Evolutionary conservation across 2,888 invertebrate species (phyloP).

Genomic region (Reticulitermes lucifugus): DNA sequence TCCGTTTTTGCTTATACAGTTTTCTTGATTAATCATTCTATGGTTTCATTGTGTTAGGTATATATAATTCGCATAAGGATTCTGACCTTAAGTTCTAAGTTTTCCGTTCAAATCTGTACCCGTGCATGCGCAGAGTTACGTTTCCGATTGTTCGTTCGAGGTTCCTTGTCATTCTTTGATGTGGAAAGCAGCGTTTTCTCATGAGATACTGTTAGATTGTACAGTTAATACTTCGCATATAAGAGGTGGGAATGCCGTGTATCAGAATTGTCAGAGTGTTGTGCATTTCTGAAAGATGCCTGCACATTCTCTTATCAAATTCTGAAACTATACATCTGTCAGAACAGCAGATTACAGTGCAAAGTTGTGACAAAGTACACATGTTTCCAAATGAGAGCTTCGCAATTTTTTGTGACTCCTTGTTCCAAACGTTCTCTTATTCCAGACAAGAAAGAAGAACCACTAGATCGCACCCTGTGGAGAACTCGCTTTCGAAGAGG

Average conservation of each 20-base stretch:
- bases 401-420: no score
- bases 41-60: no score
- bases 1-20: no score
- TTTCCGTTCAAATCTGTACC: background rate
- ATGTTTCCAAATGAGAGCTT: no score
- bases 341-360: no score
- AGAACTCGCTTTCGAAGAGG: no score
- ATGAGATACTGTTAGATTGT: background rate
- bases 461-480: no score
- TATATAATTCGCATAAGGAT: background rate
- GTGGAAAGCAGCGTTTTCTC: background rate
- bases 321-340: background rate
- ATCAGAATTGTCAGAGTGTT: background rate
- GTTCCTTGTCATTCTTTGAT: background rate
- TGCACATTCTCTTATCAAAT: background rate
- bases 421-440: no score
- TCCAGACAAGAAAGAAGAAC: no score
- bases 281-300: background rate
- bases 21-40: no score
- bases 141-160: background rate
- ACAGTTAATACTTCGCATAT: background rate
- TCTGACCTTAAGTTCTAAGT: background rate
- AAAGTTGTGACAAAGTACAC: no score
- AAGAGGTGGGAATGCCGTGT: background rate
- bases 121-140: background rate